Base-by-base conservation (phyloP, 2,888 invertebrate species). In the Thecophora atra region DNA sequence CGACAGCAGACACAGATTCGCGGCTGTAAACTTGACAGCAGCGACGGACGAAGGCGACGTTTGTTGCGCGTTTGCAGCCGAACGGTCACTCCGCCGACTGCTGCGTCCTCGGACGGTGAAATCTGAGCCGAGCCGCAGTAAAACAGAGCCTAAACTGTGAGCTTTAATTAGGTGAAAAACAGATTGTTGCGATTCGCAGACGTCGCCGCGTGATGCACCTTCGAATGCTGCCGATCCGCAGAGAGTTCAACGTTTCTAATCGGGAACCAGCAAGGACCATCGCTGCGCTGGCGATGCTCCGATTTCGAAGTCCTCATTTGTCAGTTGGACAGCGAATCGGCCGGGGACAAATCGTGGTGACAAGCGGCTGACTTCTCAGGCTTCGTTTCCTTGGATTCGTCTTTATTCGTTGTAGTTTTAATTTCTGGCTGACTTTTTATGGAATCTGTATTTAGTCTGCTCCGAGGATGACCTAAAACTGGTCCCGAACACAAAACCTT, bases 21-120 rank as follows among this genome's bases (percentile, higher is more conserved):
- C 28, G 58, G 79, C 81, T 80, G 83, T 79, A 83, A 83, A 83
- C 83, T 83, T 83, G 82, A 82, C 83, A 83, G 81, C 81, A 79
- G 82, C 24, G 26, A 28, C 1, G 24, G 58, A 17, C 13, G 8
- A 21, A 54, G 21, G 24, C 21, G 11, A 24, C 54, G 21, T 28
- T 15, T 58, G 58, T 13, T 4, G 54, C 19, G 21, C 24, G 54
- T 1, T n/a, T 5, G 11, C 51, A 17, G 15, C 5, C 51, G 51
- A 51, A 5, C 19, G 4, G 19, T 54, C 54, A 15, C 19, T 28
- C 6, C n/a, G 6, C 28, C 28, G 13, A 30, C 19, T 15, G 67
- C 17, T 26, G n/a, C n/a, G n/a, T n/a, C n/a, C n/a, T n/a, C n/a
- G n/a, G n/a, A n/a, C n/a, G n/a, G n/a, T n/a, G 30, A 37, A 54